These are phyloP conservation scores for Natrix natrix DNA, from an alignment of 2,797 vertebrate species.

Conservation along the genomic window DNA sequence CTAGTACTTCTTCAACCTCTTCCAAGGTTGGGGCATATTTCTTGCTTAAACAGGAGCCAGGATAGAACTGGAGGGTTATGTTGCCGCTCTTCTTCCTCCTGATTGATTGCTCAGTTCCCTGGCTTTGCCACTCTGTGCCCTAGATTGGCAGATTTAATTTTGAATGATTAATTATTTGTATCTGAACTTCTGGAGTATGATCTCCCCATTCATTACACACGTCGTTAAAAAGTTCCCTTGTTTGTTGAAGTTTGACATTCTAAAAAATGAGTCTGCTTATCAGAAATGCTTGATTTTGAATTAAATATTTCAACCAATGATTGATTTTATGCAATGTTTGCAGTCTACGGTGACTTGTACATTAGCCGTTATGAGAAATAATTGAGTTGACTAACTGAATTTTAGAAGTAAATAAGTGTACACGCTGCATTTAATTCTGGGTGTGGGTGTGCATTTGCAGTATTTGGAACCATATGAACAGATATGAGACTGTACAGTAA, in stretches of 20 bases:
- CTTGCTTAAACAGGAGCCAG: neutral
- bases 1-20: neutral
- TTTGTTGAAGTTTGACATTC: neutral
- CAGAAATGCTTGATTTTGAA: neutral
- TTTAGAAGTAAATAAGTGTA: neutral
- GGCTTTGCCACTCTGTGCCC: neutral
- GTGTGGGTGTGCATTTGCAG: neutral
- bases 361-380: neutral
- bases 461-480: neutral
- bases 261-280: neutral
- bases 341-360: neutral
- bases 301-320: neutral
- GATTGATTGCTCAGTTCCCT: neutral
- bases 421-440: neutral
- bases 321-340: neutral
- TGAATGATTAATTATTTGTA: neutral
- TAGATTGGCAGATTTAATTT: neutral
- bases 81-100: neutral
- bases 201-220: neutral
- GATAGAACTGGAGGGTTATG: neutral
- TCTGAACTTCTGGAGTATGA: neutral
- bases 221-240: neutral
- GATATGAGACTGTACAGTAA: neutral
- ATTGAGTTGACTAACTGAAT: neutral
- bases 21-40: neutral